Evolutionary conservation across 1,140 invertebrate species (phyloP).

Genomic region (Phortica variegata): DNA sequence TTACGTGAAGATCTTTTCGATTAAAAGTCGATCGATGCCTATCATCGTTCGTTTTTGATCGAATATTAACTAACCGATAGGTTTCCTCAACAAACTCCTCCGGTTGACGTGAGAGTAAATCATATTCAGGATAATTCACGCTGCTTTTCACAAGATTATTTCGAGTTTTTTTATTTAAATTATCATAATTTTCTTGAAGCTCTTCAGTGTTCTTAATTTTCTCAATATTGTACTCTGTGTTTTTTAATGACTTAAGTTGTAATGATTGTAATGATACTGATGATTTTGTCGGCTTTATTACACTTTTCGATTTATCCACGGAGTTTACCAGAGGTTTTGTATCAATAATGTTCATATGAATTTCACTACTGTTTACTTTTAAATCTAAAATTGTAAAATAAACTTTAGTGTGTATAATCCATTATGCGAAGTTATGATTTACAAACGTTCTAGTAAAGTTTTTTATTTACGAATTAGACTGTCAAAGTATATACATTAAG

Average conservation of each 20-base stretch:
- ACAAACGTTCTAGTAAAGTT: too few relatives aligned
- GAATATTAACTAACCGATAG: conserved; percentile 64
- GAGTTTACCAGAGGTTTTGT: conserved; percentile 27
- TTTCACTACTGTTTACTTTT: conserved; percentile 17
- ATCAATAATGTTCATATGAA: conserved; percentile 35
- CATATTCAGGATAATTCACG: conserved; percentile 69
- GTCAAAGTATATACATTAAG: not conserved
- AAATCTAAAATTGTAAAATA: conserved; percentile 27
- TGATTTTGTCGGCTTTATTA: conserved; percentile 28
- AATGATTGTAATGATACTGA: conserved; percentile 20
- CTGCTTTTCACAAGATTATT: conserved; percentile 31
- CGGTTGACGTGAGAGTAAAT: conserved; percentile 78
- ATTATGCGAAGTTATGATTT: too few relatives aligned
- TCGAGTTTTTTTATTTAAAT: not conserved
- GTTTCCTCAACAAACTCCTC: conserved; percentile 78
- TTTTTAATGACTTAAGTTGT: conserved; percentile 11
- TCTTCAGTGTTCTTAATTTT: too few relatives aligned
- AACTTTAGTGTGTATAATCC: too few relatives aligned
- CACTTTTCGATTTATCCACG: conserved; percentile 24
- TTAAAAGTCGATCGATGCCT: conserved; percentile 17
- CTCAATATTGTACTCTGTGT: too few relatives aligned
- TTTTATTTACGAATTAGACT: not conserved
- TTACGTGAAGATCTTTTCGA: too few relatives aligned
- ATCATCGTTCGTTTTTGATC: conserved; percentile 40
- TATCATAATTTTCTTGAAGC: too few relatives aligned